Evolutionary conservation across 2,888 invertebrate species (phyloP).

Genomic region (Heliconius charithonia): DNA sequence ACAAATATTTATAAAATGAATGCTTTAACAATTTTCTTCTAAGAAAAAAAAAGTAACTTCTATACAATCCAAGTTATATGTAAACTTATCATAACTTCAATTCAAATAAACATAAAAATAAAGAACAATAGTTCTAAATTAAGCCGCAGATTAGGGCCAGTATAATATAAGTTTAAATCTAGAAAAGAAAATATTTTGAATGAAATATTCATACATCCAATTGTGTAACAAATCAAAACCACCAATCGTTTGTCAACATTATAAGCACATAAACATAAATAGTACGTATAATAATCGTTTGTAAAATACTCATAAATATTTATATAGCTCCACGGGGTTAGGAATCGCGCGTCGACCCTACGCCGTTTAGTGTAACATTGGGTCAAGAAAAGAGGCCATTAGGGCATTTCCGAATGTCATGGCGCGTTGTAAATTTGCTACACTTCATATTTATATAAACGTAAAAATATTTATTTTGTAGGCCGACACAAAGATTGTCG

Average conservation of each 20-base stretch:
- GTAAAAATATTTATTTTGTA: neutral
- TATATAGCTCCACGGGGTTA: constrained; percentile 25
- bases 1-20: too few relatives aligned
- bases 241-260: constrained; percentile 12
- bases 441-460: constrained; percentile 5
- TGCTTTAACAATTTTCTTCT: too few relatives aligned
- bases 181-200: neutral
- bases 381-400: constrained; percentile 36
- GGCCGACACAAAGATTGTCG: neutral
- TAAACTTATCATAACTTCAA: too few relatives aligned
- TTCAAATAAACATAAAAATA: too few relatives aligned
- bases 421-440: constrained; percentile 1
- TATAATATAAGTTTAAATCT: too few relatives aligned
- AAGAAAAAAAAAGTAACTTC: too few relatives aligned
- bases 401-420: constrained; percentile 38
- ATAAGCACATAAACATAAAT: constrained; percentile 15
- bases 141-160: too few relatives aligned
- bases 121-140: too few relatives aligned
- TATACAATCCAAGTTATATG: too few relatives aligned
- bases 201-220: neutral
- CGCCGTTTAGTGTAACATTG: constrained; percentile 39
- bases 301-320: constrained; percentile 34
- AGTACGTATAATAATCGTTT: constrained; percentile 21
- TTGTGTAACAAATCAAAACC: neutral
- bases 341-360: constrained; percentile 28